Evolutionary conservation across 2,113 vertebrate species (phyloP).

Genomic region (Sporophila hypoxantha): DNA sequence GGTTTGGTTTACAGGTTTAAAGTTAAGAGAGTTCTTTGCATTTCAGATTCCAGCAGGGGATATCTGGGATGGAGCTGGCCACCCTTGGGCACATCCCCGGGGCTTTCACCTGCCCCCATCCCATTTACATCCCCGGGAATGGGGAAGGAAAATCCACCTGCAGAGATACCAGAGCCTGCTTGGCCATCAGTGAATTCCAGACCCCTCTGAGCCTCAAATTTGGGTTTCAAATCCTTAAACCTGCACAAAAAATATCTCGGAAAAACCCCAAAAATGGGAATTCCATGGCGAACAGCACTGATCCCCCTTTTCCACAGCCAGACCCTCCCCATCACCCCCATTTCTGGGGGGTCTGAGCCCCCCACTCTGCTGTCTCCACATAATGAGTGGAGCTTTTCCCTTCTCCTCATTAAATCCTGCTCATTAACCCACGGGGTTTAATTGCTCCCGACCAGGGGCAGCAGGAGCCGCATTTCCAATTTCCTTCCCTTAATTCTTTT

Average conservation of each 20-base stretch:
- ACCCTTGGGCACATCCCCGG: rapidly evolving
- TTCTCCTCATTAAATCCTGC: not conserved
- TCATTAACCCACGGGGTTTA: not conserved
- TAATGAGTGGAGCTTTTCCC: not conserved
- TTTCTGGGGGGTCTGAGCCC: not conserved
- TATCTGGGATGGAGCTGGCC: rapidly evolving
- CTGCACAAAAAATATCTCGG: not conserved
- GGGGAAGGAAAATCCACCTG: not conserved
- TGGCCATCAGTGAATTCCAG: not conserved
- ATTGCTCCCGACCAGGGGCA: constrained; percentile 6
- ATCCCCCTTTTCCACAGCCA: not conserved
- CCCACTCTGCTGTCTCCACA: rapidly evolving
- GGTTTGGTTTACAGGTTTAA: not conserved
- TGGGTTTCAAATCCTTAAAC: not conserved
- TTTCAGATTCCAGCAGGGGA: not conserved
- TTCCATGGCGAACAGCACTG: rapidly evolving
- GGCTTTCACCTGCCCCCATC: not conserved
- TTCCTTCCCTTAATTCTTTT: constrained; percentile 43
- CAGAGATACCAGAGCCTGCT: rapidly evolving
- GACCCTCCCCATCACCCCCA: not conserved
- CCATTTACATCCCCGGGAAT: not conserved
- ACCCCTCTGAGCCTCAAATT: rapidly evolving
- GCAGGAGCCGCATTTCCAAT: not conserved
- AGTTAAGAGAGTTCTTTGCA: not conserved
- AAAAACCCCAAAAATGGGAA: not conserved